Evolutionary conservation across 92 coral and sea anemone species (phyloP).

Genomic region (Paramuricea clavata): DNA sequence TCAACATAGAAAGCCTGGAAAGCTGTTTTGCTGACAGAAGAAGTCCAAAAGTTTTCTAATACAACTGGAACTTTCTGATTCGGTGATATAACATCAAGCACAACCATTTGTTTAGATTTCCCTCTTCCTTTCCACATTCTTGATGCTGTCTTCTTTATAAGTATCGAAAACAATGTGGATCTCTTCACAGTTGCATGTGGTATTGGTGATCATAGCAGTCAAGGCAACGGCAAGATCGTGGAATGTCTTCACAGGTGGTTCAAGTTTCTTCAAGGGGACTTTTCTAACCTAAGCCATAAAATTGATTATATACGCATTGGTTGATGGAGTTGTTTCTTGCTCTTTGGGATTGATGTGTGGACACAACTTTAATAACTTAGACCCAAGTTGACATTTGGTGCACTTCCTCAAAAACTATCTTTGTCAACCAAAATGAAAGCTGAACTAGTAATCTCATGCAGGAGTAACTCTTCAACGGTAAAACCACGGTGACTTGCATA

Average conservation of each 20-base stretch:
- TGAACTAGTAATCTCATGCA: no score
- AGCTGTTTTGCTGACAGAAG: conserved; percentile 9
- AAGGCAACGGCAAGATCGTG: conserved; percentile 10
- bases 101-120: conserved; percentile 1
- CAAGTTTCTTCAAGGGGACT: background rate
- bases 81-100: background rate
- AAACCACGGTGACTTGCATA: background rate
- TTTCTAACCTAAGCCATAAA: background rate
- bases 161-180: conserved; percentile 15
- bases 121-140: conserved; percentile 6
- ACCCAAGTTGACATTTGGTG: background rate
- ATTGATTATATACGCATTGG: background rate
- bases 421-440: no score
- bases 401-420: background rate
- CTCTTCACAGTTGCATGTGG: background rate
- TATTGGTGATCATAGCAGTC: conserved; percentile 1
- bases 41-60: conserved; percentile 11
- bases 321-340: background rate
- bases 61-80: background rate
- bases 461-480: background rate
- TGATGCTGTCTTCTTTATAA: background rate
- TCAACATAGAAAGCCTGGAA: conserved; percentile 13
- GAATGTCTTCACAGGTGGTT: background rate
- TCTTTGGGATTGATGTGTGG: background rate
- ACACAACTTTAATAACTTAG: background rate